These are phyloP conservation scores for Platichthys flesus DNA, from an alignment of 2,113 vertebrate genomes.

Conservation along the genomic window DNA sequence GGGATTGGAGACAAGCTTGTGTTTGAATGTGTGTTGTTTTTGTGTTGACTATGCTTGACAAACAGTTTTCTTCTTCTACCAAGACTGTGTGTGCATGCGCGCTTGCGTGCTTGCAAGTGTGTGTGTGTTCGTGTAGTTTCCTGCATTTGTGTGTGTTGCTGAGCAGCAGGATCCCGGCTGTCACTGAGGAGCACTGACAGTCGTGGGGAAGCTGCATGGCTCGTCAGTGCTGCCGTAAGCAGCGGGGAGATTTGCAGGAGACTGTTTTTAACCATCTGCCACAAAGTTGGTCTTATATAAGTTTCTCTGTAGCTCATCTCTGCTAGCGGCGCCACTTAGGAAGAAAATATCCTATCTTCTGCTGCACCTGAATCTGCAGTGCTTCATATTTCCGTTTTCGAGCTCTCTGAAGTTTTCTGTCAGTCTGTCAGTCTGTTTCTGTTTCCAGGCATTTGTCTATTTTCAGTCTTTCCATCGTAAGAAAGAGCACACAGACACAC, in stretches of 20 bases:
- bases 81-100: conserved; percentile 10
- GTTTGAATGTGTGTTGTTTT: conserved; percentile 12
- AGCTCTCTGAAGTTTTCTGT: conserved; percentile 13
- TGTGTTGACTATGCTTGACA: conserved; percentile 25
- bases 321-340: background rate
- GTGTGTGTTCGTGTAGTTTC: conserved; percentile 7
- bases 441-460: conserved; percentile 4
- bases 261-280: conserved; percentile 50
- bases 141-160: background rate
- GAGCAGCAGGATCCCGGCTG: conserved; percentile 48
- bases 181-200: conserved; percentile 39
- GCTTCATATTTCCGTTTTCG: background rate
- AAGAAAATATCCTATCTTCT: conserved; percentile 21
- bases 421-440: background rate
- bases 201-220: conserved; percentile 21
- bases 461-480: background rate
- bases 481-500: background rate
- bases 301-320: conserved; percentile 49
- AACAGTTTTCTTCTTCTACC: conserved; percentile 4
- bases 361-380: conserved; percentile 40
- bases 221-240: conserved; percentile 60
- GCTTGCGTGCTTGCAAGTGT: background rate
- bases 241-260: conserved; percentile 56
- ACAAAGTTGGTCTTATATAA: conserved; percentile 60
- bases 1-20: conserved; percentile 47